phyloP scores from a whole-genome alignment of 2,797 vertebrate species.

The Apogon talboti region DNA sequence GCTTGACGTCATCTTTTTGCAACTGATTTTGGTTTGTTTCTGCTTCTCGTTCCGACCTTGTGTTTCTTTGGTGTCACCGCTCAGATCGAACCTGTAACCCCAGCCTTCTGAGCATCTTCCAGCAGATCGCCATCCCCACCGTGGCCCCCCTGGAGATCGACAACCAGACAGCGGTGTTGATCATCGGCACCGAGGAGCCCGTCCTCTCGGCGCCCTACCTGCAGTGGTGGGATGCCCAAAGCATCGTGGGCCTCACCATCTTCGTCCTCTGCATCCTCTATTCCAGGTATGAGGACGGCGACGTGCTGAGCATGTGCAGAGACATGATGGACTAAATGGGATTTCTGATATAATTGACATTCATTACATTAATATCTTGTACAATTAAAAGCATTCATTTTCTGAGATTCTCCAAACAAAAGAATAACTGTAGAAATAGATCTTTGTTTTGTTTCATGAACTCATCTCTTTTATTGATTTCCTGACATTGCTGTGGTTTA shows the following conservation, averaged over 20 bases:
- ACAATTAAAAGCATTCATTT: too few species aligned
- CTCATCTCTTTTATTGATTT: too few species aligned
- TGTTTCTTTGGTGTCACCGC: slow-evolving; percentile 17
- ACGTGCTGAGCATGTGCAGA: slow-evolving; percentile 82
- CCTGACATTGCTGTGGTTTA: too few species aligned
- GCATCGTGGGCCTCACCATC: slow-evolving; percentile 94
- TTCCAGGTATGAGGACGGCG: slow-evolving; percentile 93
- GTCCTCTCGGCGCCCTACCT: slow-evolving; percentile 74
- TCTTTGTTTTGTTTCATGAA: too few species aligned
- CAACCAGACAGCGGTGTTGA: slow-evolving; percentile 82
- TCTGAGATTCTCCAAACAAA: too few species aligned
- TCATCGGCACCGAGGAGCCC: slow-evolving; percentile 72
- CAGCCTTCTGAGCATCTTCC: slow-evolving; percentile 93
- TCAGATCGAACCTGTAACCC: slow-evolving; percentile 95
- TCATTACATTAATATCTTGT: too few species aligned
- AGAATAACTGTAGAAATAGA: too few species aligned
- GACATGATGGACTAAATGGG: slow-evolving; percentile 81
- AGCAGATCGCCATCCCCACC: slow-evolving; percentile 85
- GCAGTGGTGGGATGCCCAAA: slow-evolving; percentile 99
- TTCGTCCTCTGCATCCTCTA: slow-evolving; percentile 98
- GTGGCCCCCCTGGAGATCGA: slow-evolving; percentile 62
- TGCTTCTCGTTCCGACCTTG: too few species aligned
- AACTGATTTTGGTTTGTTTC: too few species aligned
- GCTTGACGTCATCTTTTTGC: too few species aligned
- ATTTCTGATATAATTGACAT: slow-evolving; percentile 76